A percentile compares a stretch with the other conserved stretches of the same genome.
These are phyloP conservation scores for Lerema accius DNA, from an alignment of 1,140 invertebrate species.

Conservation along the genomic window DNA sequence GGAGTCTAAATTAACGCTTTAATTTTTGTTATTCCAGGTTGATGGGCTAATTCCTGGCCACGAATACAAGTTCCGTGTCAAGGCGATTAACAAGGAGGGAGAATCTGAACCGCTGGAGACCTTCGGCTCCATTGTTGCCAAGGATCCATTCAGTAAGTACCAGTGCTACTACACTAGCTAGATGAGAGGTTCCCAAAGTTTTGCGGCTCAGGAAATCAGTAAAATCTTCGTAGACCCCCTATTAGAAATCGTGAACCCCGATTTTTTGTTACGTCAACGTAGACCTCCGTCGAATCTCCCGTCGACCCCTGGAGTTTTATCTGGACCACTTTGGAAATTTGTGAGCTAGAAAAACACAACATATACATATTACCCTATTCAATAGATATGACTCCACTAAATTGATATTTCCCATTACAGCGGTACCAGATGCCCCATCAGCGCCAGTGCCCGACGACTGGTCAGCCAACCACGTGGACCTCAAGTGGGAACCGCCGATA, in stretches of 20 bases:
- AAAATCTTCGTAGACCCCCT: too few relatives aligned
- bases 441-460: conserved; percentile 94
- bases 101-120: conserved; percentile 98
- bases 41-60: conserved; percentile 95
- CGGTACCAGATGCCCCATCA: conserved; percentile 90
- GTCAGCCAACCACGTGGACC: conserved; percentile 95
- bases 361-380: too few relatives aligned
- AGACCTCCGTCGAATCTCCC: too few relatives aligned
- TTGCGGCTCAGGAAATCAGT: too few relatives aligned
- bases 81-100: conserved; percentile 98
- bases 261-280: too few relatives aligned
- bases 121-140: conserved; percentile 94
- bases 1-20: conserved; percentile 5
- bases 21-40: conserved; percentile 79
- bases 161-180: too few relatives aligned
- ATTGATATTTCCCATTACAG: conserved; percentile 42
- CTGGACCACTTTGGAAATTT: not conserved
- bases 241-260: too few relatives aligned
- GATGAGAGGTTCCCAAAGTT: too few relatives aligned
- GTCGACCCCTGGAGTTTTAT: too few relatives aligned
- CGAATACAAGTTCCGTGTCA: conserved; percentile 99
- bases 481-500: conserved; percentile 91
- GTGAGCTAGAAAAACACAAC: too few relatives aligned
- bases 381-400: too few relatives aligned
- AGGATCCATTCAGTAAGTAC: conserved; percentile 97